These are phyloP conservation scores for Gobiocypris rarus DNA, from an alignment of 2,113 vertebrate genomes.

Conservation along the genomic window DNA sequence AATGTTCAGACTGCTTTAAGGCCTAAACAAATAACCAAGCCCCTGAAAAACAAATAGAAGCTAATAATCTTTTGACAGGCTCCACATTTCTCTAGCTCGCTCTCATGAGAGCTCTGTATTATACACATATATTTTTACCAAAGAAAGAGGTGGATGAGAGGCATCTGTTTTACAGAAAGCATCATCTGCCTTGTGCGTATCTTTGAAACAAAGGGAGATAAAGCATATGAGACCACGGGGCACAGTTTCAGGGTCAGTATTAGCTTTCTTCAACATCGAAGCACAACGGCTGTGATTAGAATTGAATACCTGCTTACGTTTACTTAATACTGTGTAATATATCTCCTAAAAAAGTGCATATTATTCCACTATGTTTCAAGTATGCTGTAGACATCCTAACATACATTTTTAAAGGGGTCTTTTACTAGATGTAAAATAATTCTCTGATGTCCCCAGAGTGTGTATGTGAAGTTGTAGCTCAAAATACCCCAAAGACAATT, in stretches of 20 bases:
- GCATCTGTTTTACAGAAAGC: conserved; percentile 19
- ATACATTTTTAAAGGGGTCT: no score
- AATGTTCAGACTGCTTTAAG: conserved; percentile 5
- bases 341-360: background rate
- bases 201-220: conserved; percentile 19
- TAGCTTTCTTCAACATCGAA: background rate
- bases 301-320: background rate
- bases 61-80: background rate
- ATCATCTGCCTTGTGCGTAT: conserved; percentile 11
- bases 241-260: background rate
- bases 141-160: background rate
- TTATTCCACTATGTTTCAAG: background rate
- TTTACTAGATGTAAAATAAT: no score
- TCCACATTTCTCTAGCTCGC: background rate
- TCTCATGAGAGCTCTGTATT: conserved; percentile 7
- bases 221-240: background rate
- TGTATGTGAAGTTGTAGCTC: no score
- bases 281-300: background rate
- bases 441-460: no score
- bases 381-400: background rate
- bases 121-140: background rate
- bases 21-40: conserved; percentile 17
- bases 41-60: conserved; percentile 15
- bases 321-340: background rate
- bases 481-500: no score